These are phyloP conservation scores for Alfaro cultratus DNA, from an alignment of 2,797 vertebrate species.

Conservation along the genomic window DNA sequence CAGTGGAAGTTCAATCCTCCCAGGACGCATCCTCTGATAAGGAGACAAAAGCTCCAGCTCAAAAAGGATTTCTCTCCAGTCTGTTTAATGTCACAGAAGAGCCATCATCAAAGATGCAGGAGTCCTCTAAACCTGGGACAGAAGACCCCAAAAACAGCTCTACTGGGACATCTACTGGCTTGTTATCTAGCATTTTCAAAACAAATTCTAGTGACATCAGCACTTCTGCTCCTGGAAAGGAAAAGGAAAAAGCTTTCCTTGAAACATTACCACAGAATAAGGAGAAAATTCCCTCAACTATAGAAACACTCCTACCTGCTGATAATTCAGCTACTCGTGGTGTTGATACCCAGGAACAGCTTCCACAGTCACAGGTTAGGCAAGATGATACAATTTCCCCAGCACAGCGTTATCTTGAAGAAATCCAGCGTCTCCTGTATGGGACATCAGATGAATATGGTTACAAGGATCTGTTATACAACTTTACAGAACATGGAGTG, in stretches of 20 bases:
- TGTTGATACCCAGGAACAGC: conserved; percentile 29
- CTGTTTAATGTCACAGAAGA: conserved; percentile 81
- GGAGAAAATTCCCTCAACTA: conserved; percentile 42
- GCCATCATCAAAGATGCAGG: conserved; percentile 63
- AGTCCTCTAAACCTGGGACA: conserved; percentile 42
- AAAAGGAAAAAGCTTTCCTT: conserved; percentile 75
- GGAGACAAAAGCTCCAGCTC: conserved; percentile 66
- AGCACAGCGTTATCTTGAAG: conserved; percentile 78
- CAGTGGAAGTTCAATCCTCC: conserved; percentile 65
- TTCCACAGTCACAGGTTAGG: conserved; percentile 35
- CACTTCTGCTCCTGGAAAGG: conserved; percentile 37
- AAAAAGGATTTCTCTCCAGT: conserved; percentile 84
- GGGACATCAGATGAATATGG: conserved; percentile 80
- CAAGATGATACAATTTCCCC: conserved; percentile 67
- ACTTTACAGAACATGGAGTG: conserved; percentile 81
- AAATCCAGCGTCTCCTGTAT: conserved; percentile 81
- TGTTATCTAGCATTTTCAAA: conserved; percentile 77
- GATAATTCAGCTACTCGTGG: conserved; percentile 13
- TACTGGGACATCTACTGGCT: conserved; percentile 49
- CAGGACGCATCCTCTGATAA: conserved; percentile 73
- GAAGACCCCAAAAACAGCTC: conserved; percentile 61
- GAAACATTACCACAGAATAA: conserved; percentile 74
- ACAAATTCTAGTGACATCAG: conserved; percentile 44
- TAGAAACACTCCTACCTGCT: conserved; percentile 43
- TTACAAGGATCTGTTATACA: conserved; percentile 82